These are phyloP conservation scores for Progne subis DNA, from an alignment of 2,113 vertebrate genomes.

Conservation along the genomic window DNA sequence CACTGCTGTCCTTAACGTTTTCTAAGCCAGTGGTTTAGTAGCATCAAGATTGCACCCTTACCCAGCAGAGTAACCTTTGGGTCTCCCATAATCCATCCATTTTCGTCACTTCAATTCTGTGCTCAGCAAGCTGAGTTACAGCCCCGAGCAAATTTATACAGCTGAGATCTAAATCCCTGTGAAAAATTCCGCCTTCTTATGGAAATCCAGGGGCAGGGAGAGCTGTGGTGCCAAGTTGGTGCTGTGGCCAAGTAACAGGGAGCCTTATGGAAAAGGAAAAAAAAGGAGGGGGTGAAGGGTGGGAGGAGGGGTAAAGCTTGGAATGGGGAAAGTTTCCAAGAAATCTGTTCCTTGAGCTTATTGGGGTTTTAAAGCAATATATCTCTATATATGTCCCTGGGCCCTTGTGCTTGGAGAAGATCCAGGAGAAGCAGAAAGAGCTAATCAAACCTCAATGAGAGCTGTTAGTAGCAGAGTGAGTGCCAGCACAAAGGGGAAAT, in stretches of 20 bases:
- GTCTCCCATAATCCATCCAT: background rate
- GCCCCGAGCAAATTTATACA: constrained; percentile 42
- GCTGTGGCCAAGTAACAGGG: constrained; percentile 30
- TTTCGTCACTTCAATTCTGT: constrained; percentile 13
- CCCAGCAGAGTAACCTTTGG: background rate
- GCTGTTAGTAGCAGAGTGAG: constrained; percentile 34
- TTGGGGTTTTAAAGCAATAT: constrained; percentile 55
- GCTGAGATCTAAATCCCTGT: constrained; percentile 56
- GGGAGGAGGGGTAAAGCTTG: constrained; percentile 24
- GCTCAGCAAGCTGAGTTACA: background rate
- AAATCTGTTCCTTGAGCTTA: constrained; percentile 31
- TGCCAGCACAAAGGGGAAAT: constrained; percentile 35
- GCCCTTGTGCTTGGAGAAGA: constrained; percentile 46
- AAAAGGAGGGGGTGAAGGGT: constrained; percentile 6
- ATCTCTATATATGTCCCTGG: constrained; percentile 62
- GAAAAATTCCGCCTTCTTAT: constrained; percentile 56
- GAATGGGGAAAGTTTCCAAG: constrained; percentile 55
- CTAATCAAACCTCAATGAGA: constrained; percentile 52
- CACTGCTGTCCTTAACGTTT: background rate
- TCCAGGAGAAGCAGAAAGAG: constrained; percentile 64
- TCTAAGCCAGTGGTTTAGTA: background rate
- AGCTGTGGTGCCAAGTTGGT: constrained; percentile 48
- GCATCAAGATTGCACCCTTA: background rate
- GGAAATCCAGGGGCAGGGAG: constrained; percentile 45
- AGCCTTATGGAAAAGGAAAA: constrained; percentile 49